These are phyloP conservation scores for Lethenteron camtschaticum DNA, from an alignment of 2,113 vertebrate genomes.

Conservation along the genomic window DNA sequence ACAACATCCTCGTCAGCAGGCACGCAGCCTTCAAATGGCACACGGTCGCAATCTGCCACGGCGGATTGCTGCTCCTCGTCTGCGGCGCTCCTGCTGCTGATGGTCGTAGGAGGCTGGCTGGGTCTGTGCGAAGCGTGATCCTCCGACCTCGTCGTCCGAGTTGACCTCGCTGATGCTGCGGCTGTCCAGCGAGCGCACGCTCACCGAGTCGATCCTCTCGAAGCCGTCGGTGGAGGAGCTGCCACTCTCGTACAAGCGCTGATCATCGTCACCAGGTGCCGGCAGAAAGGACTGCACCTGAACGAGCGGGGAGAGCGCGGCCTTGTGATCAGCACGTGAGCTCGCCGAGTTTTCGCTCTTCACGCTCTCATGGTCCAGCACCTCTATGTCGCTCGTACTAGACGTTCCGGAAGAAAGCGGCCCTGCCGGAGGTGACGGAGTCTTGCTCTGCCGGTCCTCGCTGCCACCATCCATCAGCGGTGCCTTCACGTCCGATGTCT, in stretches of 20 bases:
- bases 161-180: constrained; percentile 93
- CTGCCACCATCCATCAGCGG: constrained; percentile 22
- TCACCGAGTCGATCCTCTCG: constrained; percentile 91
- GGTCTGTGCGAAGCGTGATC: too few relatives aligned
- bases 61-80: too few relatives aligned
- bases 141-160: constrained; percentile 58
- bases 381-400: constrained; percentile 94
- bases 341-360: constrained; percentile 89
- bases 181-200: constrained; percentile 83
- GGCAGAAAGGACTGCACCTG: constrained; percentile 52
- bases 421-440: constrained; percentile 76
- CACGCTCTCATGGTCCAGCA: constrained; percentile 88
- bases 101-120: too few relatives aligned
- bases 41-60: too few relatives aligned
- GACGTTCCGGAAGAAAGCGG: constrained; percentile 94
- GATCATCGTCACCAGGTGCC: constrained; percentile 42
- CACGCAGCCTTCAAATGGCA: too few relatives aligned
- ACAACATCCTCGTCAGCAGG: too few relatives aligned
- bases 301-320: constrained; percentile 57
- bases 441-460: constrained; percentile 83
- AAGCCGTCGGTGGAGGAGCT: constrained; percentile 91
- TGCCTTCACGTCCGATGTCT: not conserved
- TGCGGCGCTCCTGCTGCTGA: too few relatives aligned
- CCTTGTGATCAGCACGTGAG: constrained; percentile 60
- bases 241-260: constrained; percentile 49